Conservation (phyloP, 2,888 invertebrate genomes). For the Euproctis similis region DNA sequence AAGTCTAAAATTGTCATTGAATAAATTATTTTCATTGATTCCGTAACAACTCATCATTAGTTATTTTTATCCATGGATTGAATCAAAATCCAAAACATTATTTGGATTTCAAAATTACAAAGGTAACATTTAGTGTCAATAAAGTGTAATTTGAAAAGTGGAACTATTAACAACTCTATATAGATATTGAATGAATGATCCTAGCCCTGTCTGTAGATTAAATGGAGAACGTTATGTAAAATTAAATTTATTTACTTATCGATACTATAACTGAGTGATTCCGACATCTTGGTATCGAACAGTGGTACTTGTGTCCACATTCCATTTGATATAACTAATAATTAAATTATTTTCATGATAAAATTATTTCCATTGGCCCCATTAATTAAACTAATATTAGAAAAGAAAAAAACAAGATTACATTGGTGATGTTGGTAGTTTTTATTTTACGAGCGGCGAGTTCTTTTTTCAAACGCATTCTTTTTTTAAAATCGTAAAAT, state of each 20-base stretch:
- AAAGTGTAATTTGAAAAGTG: conserved; percentile 5
- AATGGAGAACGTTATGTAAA: conserved; percentile 49
- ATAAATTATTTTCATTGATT: too few relatives aligned
- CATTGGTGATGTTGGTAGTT: too few relatives aligned
- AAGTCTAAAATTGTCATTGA: too few relatives aligned
- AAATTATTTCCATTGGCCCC: conserved; percentile 11
- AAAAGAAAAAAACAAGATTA: too few relatives aligned
- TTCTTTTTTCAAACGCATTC: too few relatives aligned
- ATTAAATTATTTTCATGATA: conserved; percentile 43
- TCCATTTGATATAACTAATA: conserved; percentile 31
- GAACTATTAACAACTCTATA: conserved; percentile 19
- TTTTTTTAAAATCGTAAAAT: too few relatives aligned
- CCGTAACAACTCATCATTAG: too few relatives aligned
- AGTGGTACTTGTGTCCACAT: conserved; percentile 23
- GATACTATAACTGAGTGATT: conserved; percentile 33
- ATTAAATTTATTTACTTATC: conserved; percentile 54
- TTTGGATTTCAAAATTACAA: too few relatives aligned
- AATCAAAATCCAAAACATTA: too few relatives aligned
- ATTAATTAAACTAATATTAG: too few relatives aligned
- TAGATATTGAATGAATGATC: conserved; percentile 28
- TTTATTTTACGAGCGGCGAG: too few relatives aligned
- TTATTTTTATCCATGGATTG: too few relatives aligned
- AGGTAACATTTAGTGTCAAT: neutral
- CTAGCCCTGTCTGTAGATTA: conserved; percentile 38
- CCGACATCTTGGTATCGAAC: conserved; percentile 13